Evolutionary conservation across 1,140 invertebrate genomes (phyloP).

Genomic region (Myzus persicae): DNA sequence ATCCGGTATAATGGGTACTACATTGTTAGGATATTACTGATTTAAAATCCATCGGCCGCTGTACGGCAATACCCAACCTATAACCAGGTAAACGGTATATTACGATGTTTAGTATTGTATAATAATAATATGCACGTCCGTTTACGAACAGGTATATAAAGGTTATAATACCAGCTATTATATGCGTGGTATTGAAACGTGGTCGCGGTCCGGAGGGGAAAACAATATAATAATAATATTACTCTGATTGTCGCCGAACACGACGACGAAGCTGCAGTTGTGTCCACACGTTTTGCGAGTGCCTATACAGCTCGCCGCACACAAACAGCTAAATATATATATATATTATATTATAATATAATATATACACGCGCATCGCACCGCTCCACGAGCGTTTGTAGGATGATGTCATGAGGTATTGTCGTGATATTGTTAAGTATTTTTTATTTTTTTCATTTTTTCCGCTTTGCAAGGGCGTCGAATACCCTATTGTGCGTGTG

Average conservation of each 20-base stretch:
- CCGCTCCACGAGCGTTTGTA: neutral
- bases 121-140: no score
- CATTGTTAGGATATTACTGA: neutral
- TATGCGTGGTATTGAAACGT: neutral
- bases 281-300: neutral
- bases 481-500: neutral
- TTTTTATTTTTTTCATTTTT: slow-evolving; percentile 25
- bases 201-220: neutral
- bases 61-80: neutral
- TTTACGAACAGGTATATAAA: neutral
- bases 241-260: neutral
- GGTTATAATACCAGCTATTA: neutral
- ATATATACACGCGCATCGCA: neutral
- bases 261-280: neutral
- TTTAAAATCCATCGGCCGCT: neutral
- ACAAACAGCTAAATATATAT: neutral
- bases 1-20: neutral
- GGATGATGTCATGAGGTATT: slow-evolving; percentile 33
- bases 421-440: slow-evolving; percentile 26
- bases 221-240: neutral
- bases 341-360: neutral
- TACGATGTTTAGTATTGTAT: no score
- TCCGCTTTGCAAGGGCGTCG: neutral
- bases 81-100: neutral
- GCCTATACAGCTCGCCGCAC: neutral